Percentiles rank a stretch among this genome's conserved stretches.
These are phyloP conservation scores for Hirtodrosophila confusa DNA, from an alignment of 2,888 invertebrate species.

Conservation along the genomic window DNA sequence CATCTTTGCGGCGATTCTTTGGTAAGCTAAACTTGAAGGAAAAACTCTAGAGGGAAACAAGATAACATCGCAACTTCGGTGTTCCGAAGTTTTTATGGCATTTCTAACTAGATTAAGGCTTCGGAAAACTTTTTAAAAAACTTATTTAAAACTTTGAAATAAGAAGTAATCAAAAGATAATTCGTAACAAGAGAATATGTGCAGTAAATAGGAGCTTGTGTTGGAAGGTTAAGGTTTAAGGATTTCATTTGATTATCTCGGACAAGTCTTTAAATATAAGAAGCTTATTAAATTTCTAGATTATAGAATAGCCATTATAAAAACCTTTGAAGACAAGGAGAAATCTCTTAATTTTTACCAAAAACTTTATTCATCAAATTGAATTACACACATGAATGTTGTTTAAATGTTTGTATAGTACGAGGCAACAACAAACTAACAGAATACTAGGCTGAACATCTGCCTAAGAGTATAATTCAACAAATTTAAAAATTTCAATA, in stretches of 20 bases:
- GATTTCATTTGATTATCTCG: too few species aligned
- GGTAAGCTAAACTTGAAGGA: conserved; percentile 20
- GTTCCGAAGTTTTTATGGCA: conserved; percentile 32
- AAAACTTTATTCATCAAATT: conserved; percentile 61
- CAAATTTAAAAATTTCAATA: conserved; percentile 39
- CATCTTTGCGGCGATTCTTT: conserved; percentile 7
- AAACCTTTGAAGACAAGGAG: background rate
- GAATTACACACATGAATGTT: conserved; percentile 56
- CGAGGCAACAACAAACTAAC: conserved; percentile 33
- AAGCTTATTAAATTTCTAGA: too few species aligned
- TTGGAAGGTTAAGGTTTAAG: too few species aligned
- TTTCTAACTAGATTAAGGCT: conserved; percentile 18
- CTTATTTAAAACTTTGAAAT: too few species aligned
- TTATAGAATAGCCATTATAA: conserved; percentile 20
- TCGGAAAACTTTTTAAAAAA: too few species aligned
- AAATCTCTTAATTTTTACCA: conserved; percentile 36
- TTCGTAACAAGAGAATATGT: too few species aligned
- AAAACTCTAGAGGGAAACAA: conserved; percentile 4
- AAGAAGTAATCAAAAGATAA: too few species aligned
- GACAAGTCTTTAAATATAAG: too few species aligned
- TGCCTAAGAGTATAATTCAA: conserved; percentile 20
- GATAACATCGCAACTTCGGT: conserved; percentile 26
- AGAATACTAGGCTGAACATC: conserved; percentile 12
- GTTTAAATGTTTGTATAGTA: conserved; percentile 12
- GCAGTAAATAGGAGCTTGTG: too few species aligned